Evolutionary conservation across 2,888 invertebrate species (phyloP), one percentile per base, ranked within the genome.

Genomic region (Silvanus unidentatus): DNA sequence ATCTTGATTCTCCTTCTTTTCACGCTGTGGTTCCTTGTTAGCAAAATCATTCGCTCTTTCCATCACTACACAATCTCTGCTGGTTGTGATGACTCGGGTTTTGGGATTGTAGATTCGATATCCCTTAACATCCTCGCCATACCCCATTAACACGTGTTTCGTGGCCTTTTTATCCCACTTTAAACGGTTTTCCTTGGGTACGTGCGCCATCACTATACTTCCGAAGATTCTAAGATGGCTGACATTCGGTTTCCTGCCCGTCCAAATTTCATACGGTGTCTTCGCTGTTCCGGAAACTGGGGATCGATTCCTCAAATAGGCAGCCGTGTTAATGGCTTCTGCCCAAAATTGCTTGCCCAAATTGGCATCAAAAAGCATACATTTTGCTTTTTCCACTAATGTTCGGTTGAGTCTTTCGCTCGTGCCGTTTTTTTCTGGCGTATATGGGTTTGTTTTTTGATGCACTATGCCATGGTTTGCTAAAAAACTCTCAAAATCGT

Each of bases 341-440:
- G 60, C 64, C 64, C 63, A 32, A 11, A 43, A 43, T 8, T 28
- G 27, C 14, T 52, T 54, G 2, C 42, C 27, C 5, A 47, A 16
- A 10, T 48, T 37, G 8, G 41, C 47, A 40, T 55, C 49, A 43
- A 44, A 48, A 11, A 53, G 22, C 16, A 52, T 28, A 34, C 52
- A 52, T 30, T 42, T 46, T 29, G 40, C 57, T 44, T 52, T 57
- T 37, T 58, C 56, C n/a, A 59, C 45, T 5, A 58, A 5, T 1
- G 52, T 50, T 1, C 57, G 16, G 40, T 58, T 60, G 43, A 54
- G 44, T 13, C 58, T 11, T 45, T 53, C 52, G 12, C 44, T 16
- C 9, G 42, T 34, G 4, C 60, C 59, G 49, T 65, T 65, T 47
- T 62, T 63, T 40, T 64, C 49, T 4, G 64, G 60, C 4, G 39